Evolutionary conservation across 2,888 invertebrate species (phyloP), one percentile per base, ranked within the genome.

Genomic region (Drosophila parthenogenetica): DNA sequence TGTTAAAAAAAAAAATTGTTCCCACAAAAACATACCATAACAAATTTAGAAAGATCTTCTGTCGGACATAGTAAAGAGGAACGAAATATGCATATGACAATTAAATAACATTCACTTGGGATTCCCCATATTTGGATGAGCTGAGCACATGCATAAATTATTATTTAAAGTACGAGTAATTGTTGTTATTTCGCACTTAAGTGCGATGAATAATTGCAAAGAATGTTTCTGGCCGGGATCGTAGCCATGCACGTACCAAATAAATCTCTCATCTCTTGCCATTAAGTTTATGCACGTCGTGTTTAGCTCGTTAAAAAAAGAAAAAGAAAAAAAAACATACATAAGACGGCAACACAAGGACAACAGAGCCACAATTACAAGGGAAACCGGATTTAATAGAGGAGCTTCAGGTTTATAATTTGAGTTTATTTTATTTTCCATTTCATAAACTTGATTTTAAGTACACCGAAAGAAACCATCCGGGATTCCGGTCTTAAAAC

Each of bases 261-360:
- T 67, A 72, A 86, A 79, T 82, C 77, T 76, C 42, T 42, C 73
- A 69, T 69, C 76, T 11, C 35, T 45, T 77, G 32, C 57, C 71
- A 88, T 89, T 57, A 57, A 85, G 81, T 87, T 84, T 77, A 84
- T 89, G 87, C 83, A 73, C 67, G 79, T 74, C 83, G 69, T 81
- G 89, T 84, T 53, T 64, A 13, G 57, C 40, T 42, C 74, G 70
- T 83, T 73, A 77, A 83, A 73, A 63, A 48, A 55, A 22, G 22
- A 22, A 22, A n/a, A n/a, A n/a, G n/a, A 42, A 71, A 58, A 19
- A 19, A 19, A 19, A 19, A 19, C 19, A 19, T 3, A n/a, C n/a
- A n/a, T n/a, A n/a, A 19, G 59, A 65, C 40, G n/a, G 40, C 48
- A 22, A 37, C 29, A 58, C 84, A 88, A 82, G 71, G 89, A 82